Evolutionary conservation across 2,113 vertebrate species (phyloP).

Genomic region (Orcinus orca): DNA sequence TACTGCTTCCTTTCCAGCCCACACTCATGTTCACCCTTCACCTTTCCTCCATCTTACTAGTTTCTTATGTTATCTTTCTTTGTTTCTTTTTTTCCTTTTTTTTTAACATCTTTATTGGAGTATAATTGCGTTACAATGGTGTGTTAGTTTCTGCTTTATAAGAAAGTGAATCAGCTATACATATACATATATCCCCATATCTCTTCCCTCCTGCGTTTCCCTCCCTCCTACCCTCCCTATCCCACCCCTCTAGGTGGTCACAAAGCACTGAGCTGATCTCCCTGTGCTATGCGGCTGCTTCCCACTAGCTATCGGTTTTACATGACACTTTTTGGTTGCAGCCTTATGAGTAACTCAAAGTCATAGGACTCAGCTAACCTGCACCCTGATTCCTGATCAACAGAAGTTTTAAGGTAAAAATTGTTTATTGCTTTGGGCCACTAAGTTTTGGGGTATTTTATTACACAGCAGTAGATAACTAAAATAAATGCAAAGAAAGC

Average conservation of each 20-base stretch:
- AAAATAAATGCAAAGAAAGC: not conserved
- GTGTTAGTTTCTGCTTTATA: too few relatives aligned
- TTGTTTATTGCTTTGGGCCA: not conserved
- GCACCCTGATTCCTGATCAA: not conserved
- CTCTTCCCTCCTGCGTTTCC: too few relatives aligned
- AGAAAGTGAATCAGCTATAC: too few relatives aligned
- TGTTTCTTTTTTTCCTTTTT: too few relatives aligned
- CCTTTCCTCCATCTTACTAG: not conserved
- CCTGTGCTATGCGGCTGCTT: too few relatives aligned
- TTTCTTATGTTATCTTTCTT: not conserved
- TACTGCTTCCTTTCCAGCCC: not conserved
- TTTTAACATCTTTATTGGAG: too few relatives aligned
- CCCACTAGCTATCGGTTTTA: too few relatives aligned
- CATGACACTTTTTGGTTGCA: not conserved
- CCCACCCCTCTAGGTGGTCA: too few relatives aligned
- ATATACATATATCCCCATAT: too few relatives aligned
- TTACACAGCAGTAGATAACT: not conserved
- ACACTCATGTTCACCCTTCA: not conserved
- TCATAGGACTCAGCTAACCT: not conserved
- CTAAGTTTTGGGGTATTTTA: not conserved
- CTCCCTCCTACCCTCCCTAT: too few relatives aligned
- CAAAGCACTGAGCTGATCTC: too few relatives aligned
- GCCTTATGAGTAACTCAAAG: not conserved
- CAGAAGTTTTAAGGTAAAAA: not conserved
- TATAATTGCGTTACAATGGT: too few relatives aligned